These are phyloP conservation scores for Acrocyrtus sp. DNA, from an alignment of 2,888 invertebrate species.

Conservation along the genomic window DNA sequence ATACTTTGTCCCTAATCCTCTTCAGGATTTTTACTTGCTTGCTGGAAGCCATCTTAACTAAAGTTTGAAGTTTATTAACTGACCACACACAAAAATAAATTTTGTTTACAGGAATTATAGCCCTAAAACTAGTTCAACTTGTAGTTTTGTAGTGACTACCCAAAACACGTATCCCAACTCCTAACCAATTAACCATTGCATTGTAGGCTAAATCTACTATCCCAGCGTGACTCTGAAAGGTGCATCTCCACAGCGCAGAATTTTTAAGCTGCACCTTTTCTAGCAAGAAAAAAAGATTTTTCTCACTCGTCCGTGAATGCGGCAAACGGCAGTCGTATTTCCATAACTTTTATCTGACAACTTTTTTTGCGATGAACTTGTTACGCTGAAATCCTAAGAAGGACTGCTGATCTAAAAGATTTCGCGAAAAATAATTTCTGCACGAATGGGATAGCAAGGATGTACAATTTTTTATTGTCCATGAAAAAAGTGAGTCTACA, in stretches of 20 bases:
- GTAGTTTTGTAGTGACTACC: too few relatives aligned
- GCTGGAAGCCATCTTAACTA: conserved; percentile 33
- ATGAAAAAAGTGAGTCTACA: too few relatives aligned
- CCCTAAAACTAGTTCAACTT: too few relatives aligned
- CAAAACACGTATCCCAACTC: too few relatives aligned
- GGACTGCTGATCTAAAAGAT: conserved; percentile 33
- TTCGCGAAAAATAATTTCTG: conserved; percentile 24
- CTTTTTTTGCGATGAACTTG: conserved; percentile 35
- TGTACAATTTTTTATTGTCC: conserved; percentile 34
- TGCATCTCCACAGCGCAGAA: not conserved
- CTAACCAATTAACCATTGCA: too few relatives aligned
- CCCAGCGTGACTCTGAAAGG: not conserved
- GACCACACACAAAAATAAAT: not conserved
- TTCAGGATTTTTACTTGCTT: conserved; percentile 30
- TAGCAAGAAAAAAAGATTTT: conserved; percentile 5
- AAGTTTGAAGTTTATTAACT: not conserved
- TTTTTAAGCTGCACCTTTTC: not conserved
- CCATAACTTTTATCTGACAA: conserved; percentile 23
- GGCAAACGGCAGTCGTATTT: too few relatives aligned
- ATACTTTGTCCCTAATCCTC: conserved; percentile 39
- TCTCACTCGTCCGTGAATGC: not conserved
- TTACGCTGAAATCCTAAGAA: conserved; percentile 15
- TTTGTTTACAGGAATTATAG: not conserved
- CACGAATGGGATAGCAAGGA: conserved; percentile 34
- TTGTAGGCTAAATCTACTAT: not conserved